A percentile compares a stretch with the other conserved stretches of the same genome.
These are phyloP conservation scores for Steromphala cineraria DNA, from an alignment of 2,888 invertebrate genomes.

Conservation along the genomic window DNA sequence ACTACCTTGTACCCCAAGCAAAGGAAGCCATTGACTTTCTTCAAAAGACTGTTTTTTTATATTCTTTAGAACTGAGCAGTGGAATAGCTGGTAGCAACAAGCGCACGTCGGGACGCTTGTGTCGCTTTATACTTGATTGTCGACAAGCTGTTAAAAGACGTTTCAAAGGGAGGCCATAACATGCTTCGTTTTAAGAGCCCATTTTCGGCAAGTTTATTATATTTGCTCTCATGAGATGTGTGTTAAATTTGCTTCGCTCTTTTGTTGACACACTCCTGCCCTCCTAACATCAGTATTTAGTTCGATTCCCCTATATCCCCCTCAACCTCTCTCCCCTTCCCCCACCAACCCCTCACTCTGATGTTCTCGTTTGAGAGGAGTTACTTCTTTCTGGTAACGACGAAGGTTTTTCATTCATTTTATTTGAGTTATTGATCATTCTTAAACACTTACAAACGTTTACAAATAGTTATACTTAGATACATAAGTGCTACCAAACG, in stretches of 20 bases:
- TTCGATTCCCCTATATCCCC: not conserved
- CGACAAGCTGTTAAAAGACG: constrained; percentile 15
- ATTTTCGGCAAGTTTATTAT: constrained; percentile 10
- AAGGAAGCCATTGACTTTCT: not conserved
- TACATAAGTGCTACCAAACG: too few relatives aligned
- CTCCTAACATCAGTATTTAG: not conserved
- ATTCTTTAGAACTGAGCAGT: constrained; percentile 2
- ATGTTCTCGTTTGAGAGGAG: too few relatives aligned
- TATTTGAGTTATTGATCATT: too few relatives aligned
- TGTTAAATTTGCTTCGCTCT: not conserved
- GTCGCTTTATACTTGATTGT: constrained; percentile 10
- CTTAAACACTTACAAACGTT: too few relatives aligned
- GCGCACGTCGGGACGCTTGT: constrained; percentile 6
- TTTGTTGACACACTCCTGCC: not conserved
- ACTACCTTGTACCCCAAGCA: constrained; percentile 1
- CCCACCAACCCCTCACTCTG: too few relatives aligned
- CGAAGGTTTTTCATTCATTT: too few relatives aligned
- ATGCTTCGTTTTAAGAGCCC: not conserved
- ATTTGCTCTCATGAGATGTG: constrained; percentile 8
- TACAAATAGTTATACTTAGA: too few relatives aligned
- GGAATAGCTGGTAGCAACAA: not conserved
- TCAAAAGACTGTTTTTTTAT: constrained; percentile 18
- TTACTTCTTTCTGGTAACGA: too few relatives aligned
- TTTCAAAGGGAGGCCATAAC: constrained; percentile 2
- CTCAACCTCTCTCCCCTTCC: too few relatives aligned